Base-by-base conservation (phyloP, 1,140 invertebrate species). In the Drosophila biarmipes region DNA sequence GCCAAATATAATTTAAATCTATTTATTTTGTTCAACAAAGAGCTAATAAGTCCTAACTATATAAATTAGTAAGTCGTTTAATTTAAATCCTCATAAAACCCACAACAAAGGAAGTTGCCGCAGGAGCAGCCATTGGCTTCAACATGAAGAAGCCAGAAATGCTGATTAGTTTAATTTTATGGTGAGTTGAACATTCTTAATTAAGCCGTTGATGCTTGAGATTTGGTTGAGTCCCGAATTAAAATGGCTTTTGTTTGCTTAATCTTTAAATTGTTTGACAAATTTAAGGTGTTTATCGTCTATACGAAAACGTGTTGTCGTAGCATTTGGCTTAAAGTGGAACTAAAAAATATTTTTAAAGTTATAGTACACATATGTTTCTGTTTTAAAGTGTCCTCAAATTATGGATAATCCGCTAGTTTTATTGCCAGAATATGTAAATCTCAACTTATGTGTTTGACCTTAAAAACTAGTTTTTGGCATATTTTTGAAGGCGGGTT, bases 1-100 rank as follows among this genome's bases (percentile, higher is more conserved):
- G 80, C 80, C 75, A 87, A 78, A 87, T 82, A 87, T 87, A 89
- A 87, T 82, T 87, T 87, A 90, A 84, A 89, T 59, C 71, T 87
- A 87, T 86, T 86, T 86, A 86, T 86, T 86, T 63, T 79, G 62
- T 59, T 69, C 68, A 86, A 78, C 69, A 74, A 87, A 82, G 71
- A 86, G 84, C 78, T 82, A 76, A 86, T 89, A 89, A 87, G 84
- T 89, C 80, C 64, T 82, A 49, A 71, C 48, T 78, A 79, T 79
- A 89, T 89, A 89, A 87, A 87, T 82, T 68, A 86, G 80, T 89
- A 89, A 86, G 78, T 82, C 78, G 78, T 71, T 56, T 86, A 89
- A 87, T 78, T 81, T 87, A 89, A 87, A 46, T 37, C 31, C 38
- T 67, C 46, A 48, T 49, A 42, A 73, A 51, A 54, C 53, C 42